Evolutionary conservation across 2,888 invertebrate genomes (phyloP), one percentile per base, ranked within the genome.

Genomic region (Allolobophora icterica): DNA sequence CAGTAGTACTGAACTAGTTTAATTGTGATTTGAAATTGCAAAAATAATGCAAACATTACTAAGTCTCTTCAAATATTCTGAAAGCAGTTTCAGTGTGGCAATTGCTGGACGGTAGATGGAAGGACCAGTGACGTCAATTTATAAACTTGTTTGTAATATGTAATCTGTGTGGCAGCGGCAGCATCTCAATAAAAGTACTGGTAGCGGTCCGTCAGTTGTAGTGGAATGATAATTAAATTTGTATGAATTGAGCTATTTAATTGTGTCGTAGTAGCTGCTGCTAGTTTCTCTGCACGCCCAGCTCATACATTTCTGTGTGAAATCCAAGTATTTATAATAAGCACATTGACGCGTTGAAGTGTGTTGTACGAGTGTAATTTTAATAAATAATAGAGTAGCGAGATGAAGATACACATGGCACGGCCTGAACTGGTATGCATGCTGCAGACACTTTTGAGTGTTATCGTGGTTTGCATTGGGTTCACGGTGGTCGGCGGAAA

Each of bases 401-500:
- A 71, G n/a, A 71, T 71, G 87, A 87, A 35, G 87, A 87, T 35
- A 15, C 87, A 87, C 87, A 87, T 87, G 87, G 87, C 87, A 87
- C 35, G 30, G 87, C 6, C n/a, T 13, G 24, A 15, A n/a, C 21
- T 34, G 15, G 87, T 35, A 38, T 17, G 6, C 21, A 2, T 21
- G 84, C 19, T 87, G 0, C 35, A 38, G 34, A 21, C 21, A 38
- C 87, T 87, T 34, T 35, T 87, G 35, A 87, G 35, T 34, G 87
- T 87, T 87, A 5, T 87, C 87, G 21, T 87, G 87, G 87, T 87
- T 13, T 34, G 87, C 34, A n/a, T 87, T 24, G 87, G 11, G 6
- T 34, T 38, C 35, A 21, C n/a, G 13, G 35, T 38, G 35, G 87
- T 87, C 87, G 87, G 38, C 11, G 90, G 58, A 71, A 15, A 90